Percentiles rank a stretch among this genome's conserved stretches.
Evolutionary conservation across 1,140 invertebrate species (phyloP).

Genomic region (Anadara kagoshimensis): DNA sequence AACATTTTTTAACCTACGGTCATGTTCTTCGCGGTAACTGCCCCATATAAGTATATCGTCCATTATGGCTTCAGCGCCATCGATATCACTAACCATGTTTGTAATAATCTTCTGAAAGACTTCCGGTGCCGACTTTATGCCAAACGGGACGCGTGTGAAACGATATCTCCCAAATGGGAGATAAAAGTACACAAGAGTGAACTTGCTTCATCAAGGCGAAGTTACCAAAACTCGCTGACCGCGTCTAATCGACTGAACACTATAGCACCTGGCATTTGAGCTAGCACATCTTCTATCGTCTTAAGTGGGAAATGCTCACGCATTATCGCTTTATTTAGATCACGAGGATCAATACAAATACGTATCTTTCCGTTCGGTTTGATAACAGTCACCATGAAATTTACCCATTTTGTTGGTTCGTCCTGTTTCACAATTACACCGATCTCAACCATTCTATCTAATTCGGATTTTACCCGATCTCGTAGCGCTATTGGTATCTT

Average conservation of each 20-base stretch:
- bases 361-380: conserved; percentile 51
- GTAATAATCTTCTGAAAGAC: conserved; percentile 65
- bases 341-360: conserved; percentile 35
- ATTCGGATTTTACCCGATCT: conserved; percentile 40
- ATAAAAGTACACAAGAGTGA: conserved; percentile 29
- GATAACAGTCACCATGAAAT: conserved; percentile 34
- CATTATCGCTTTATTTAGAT: conserved; percentile 40
- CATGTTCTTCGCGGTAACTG: conserved; percentile 31
- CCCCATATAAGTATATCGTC: conserved; percentile 61
- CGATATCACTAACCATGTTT: conserved; percentile 54
- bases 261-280: conserved; percentile 32
- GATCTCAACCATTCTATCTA: conserved; percentile 28
- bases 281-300: conserved; percentile 28
- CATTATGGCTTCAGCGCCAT: conserved; percentile 49
- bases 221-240: conserved; percentile 29
- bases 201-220: conserved; percentile 24
- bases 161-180: conserved; percentile 36
- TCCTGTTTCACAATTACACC: conserved; percentile 33
- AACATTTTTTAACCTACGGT: conserved; percentile 53
- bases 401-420: conserved; percentile 47
- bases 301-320: conserved; percentile 31
- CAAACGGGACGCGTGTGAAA: conserved; percentile 57
- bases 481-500: too few relatives aligned
- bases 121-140: conserved; percentile 54
- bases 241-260: conserved; percentile 56